Conservation (phyloP, 2,888 invertebrate species). For the Crocallis elinguaria region DNA sequence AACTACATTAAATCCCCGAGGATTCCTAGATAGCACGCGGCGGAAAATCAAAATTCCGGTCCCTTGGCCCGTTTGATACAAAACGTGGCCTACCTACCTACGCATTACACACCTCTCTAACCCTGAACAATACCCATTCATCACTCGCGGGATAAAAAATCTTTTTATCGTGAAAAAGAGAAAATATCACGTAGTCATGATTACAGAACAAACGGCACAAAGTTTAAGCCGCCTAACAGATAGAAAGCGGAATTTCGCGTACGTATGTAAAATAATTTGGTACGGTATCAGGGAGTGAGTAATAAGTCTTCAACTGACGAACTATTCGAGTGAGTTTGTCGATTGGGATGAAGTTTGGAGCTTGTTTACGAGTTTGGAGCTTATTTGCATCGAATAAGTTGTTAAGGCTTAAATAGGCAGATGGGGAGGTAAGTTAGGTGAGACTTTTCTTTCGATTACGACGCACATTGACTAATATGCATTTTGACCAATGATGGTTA, state of each 20-base stretch:
- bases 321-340: constrained; percentile 25
- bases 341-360: constrained; percentile 34
- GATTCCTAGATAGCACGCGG: constrained; percentile 38
- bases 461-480: too few species aligned
- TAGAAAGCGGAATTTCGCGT: constrained; percentile 7
- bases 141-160: constrained; percentile 50
- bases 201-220: constrained; percentile 41
- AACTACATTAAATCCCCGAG: constrained; percentile 26
- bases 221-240: constrained; percentile 18
- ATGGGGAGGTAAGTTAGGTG: too few species aligned
- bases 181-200: constrained; percentile 50
- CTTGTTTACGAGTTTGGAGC: constrained; percentile 28
- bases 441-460: too few species aligned
- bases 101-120: constrained; percentile 49
- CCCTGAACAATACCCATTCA: constrained; percentile 58
- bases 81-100: constrained; percentile 40
- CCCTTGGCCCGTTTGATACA: constrained; percentile 42
- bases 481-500: too few species aligned
- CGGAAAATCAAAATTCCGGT: constrained; percentile 54
- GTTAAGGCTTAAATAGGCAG: constrained; percentile 9
- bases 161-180: constrained; percentile 51
- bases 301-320: constrained; percentile 23
- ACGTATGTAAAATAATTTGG: constrained; percentile 16
- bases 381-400: too few species aligned
- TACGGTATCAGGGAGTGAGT: constrained; percentile 7